Percentiles rank a stretch among this genome's conserved stretches.
Conservation (phyloP, 1,140 invertebrate genomes). For the Heterodera carotae region DNA sequence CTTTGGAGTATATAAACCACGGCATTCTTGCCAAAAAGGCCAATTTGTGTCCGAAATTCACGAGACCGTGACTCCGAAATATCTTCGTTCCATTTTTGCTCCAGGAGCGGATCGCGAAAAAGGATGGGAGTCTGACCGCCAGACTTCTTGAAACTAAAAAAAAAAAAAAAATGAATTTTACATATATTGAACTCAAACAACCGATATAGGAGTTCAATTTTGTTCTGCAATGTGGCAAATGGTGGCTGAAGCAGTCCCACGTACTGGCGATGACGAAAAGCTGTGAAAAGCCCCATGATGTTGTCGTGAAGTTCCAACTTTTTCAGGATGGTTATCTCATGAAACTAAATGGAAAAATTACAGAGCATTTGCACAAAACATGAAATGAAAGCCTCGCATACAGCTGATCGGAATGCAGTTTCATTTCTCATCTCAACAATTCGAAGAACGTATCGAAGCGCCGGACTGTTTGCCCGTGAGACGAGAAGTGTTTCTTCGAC, state of each 20-base stretch:
- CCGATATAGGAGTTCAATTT: conserved; percentile 27
- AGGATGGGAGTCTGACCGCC: not conserved
- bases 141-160: conserved; percentile 25
- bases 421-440: conserved; percentile 24
- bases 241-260: conserved; percentile 20
- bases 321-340: conserved; percentile 22
- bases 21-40: conserved; percentile 20
- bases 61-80: not conserved
- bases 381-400: not conserved
- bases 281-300: conserved; percentile 24
- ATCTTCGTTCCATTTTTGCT: not conserved
- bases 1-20: conserved; percentile 15
- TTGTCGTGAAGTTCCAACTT: conserved; percentile 13
- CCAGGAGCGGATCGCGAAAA: conserved; percentile 12
- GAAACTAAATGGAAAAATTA: conserved; percentile 6
- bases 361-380: not conserved
- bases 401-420: conserved; percentile 13
- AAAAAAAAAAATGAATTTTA: not conserved
- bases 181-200: not conserved
- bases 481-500: conserved; percentile 28
- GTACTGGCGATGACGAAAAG: conserved; percentile 29
- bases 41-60: not conserved
- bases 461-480: not conserved
- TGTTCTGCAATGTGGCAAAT: conserved; percentile 16
- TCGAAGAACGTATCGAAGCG: conserved; percentile 16